Base-by-base conservation (phyloP, 2,888 invertebrate genomes). In the Ptychoptera contaminata region DNA sequence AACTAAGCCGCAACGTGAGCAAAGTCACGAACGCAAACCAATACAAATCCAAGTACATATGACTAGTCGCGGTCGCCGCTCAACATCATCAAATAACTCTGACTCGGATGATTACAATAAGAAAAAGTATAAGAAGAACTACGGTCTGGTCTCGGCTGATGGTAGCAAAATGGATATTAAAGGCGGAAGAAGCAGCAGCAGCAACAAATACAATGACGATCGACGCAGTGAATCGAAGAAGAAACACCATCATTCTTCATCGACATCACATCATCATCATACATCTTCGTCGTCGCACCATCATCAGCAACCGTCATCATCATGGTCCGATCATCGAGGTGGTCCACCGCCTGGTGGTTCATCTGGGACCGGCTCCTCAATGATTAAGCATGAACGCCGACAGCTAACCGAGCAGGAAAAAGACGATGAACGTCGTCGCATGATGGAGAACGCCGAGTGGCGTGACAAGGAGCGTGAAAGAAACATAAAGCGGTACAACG, bases 381-480 rank as follows among this genome's bases (percentile, higher is more conserved):
- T n/a, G n/a, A n/a, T n/a, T n/a, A n/a, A 50, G 50, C 54, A 34
- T 2, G 42, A 42, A 12, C 34, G 14, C 9, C 16, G 11, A 16
- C 16, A 14, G 12, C 58, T 78, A 6, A 69, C 71, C 11, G 75
- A 75, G 44, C 71, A 71, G 48, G 84, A 86, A 56, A 78, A 76
- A 52, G 82, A 88, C 57, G 69, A 68, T 46, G 72, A 75, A 37
- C 70, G 82, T 38, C 70, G 68, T 41, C 87, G 84, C 62, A 93
- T 93, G 93, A 79, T 80, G 72, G 70, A 74, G 9, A 85, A 91
- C 58, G 92, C 90, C 0, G 64, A 65, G 1, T 73, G 75, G 69
- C 70, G 81, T 0, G 82, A 83, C 56, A 68, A 68, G 35, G 76
- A 80, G 61, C 70, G 83, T 34, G 74, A 73, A 9, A 67, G 67